phyloP scores from a whole-genome alignment of 1,140 invertebrate species.

The Neelides sp. region DNA sequence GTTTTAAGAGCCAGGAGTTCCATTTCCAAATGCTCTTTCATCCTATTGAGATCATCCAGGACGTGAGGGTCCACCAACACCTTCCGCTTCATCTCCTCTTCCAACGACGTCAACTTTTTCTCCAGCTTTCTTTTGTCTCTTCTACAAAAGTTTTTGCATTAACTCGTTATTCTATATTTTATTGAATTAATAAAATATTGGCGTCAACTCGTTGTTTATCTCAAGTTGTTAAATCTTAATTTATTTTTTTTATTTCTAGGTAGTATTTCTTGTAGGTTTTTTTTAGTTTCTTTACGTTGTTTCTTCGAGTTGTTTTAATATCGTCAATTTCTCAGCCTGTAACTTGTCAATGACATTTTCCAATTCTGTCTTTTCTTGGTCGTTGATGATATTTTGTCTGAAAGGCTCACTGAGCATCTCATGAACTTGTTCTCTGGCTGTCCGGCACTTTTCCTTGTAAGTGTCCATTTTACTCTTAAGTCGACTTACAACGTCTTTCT shows the following conservation, averaged over 20 bases:
- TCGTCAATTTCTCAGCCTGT: background rate
- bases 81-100: conserved; percentile 1
- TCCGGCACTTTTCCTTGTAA: conserved; percentile 1
- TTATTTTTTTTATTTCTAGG: background rate
- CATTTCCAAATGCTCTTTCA: conserved; percentile 12
- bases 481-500: conserved; percentile 7
- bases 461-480: conserved; percentile 10
- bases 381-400: background rate
- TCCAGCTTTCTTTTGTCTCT: conserved; percentile 7
- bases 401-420: conserved; percentile 4
- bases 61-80: conserved; percentile 9
- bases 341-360: background rate
- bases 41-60: conserved; percentile 2
- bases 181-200: background rate
- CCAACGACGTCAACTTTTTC: conserved; percentile 5
- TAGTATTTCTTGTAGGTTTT: background rate
- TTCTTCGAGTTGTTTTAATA: background rate
- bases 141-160: background rate
- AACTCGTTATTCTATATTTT: background rate
- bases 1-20: conserved; percentile 10
- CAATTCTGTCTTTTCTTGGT: conserved; percentile 7
- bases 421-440: conserved; percentile 10
- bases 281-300: background rate
- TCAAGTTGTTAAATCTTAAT: background rate
- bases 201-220: background rate